Percentiles rank a stretch among this genome's conserved stretches.
phyloP scores from a whole-genome alignment of 2,113 vertebrate species.

The Nothoprocta perdicaria region DNA sequence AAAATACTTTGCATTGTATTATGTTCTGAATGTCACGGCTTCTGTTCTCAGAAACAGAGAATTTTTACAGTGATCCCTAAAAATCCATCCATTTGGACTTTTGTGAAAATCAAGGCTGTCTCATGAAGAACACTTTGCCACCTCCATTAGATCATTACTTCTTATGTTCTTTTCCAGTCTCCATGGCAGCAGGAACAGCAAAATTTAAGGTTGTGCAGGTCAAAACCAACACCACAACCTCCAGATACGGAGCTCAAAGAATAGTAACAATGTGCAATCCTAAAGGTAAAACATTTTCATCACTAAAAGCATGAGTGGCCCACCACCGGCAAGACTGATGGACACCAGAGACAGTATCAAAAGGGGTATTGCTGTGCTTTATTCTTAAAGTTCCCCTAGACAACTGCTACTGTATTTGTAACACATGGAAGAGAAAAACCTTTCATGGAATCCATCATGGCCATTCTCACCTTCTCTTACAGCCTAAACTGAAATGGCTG shows the following conservation, averaged over 20 bases:
- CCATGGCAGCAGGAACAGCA: neutral
- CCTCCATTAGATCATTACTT: neutral
- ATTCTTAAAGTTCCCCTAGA: neutral
- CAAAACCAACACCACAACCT: neutral
- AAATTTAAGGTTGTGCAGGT: neutral
- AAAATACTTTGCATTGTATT: neutral
- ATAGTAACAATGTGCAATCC: neutral
- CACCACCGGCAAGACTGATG: neutral
- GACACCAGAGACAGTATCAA: accelerated
- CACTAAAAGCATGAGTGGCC: neutral
- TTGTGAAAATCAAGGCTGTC: neutral
- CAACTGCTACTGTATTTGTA: accelerated
- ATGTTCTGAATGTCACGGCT: neutral
- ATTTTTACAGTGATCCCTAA: neutral
- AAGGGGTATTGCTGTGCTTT: neutral
- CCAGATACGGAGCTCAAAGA: neutral
- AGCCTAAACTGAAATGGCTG: neutral
- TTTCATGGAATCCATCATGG: neutral
- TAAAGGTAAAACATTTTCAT: neutral
- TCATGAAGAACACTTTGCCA: neutral
- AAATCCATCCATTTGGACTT: neutral
- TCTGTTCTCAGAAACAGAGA: neutral
- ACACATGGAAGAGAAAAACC: neutral
- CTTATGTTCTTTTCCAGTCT: neutral
- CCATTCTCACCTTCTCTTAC: neutral